Base-by-base conservation (phyloP, 92 coral and sea anemone species). In the Diadumene lineata region DNA sequence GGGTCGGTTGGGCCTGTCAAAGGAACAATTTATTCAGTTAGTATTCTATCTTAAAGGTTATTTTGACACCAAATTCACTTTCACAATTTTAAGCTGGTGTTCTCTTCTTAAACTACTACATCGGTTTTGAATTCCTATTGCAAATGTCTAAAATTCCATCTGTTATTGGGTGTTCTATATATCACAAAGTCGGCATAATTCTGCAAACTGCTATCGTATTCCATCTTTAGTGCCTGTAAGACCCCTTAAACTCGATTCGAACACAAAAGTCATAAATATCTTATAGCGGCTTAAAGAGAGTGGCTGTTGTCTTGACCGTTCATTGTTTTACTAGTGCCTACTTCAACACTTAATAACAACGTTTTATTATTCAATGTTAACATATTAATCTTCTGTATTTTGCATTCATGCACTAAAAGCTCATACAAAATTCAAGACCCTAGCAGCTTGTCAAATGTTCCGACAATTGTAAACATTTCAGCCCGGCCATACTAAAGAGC, bases 351-450 rank as follows among this genome's bases (percentile, higher is more conserved):
- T 15, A 28, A 62, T 62, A 62, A 62, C 31, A 62, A 26, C 64
- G 7, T 7, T 58, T 58, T 7, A 58, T 18, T 11, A 58, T 62
- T 13, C 31, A 62, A 62, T 62, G 15, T 30, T 31, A 62, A 62
- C 68, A 62, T 30, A 62, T 62, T 62, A 62, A 28, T 3, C 68
- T 62, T 10, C 17, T 28, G 24, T 62, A 62, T 28, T 30, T 6
- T 31, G 24, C 34, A 62, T 62, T 62, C 17, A 62, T 62, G 28
- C 38, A 62, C 7, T 4, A 28, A 31, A 28, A 28, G 6, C 68
- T 23, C 38, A 62, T 62, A 19, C 68, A 62, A 62, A 62, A 62
- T 62, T 62, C 68, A 62, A 28, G 31, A 30, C 43, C 43, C 43
- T 7, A 30, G 22, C 38, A 3, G 19, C 2, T 7, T 23, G 43